Evolutionary conservation across 2,797 vertebrate genomes (phyloP), one percentile per base, ranked within the genome.

Genomic region (Steatocranus sp.): DNA sequence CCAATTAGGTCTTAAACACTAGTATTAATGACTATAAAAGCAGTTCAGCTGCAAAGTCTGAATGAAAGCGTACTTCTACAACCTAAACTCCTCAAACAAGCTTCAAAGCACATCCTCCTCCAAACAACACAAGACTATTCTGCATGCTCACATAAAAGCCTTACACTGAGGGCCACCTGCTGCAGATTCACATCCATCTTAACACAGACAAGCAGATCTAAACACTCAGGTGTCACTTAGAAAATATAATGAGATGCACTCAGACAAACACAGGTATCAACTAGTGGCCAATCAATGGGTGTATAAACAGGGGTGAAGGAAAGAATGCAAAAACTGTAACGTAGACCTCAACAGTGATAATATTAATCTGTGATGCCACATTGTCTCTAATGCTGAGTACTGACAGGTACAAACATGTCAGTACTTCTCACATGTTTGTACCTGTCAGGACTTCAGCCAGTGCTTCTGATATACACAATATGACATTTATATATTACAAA

Each of bases 91-190:
- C 34, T 78, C 7, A 75, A 54, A 79, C 27, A 38, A 41, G 25
- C 48, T 17, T 36, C 11, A 75, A 23, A 11, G 36, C 27, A 43
- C 48, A 2, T 9, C 27, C 10, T 11, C 20, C n/a, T 30, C 15
- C 15, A 5, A 56, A 56, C 54, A 56, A 1, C 54, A 10, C 54
- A 23, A 75, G 76, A 7, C 25, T 30, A 53, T 46, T 38, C 74
- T 75, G 30, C 2, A 48, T 41, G 30, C 61, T 86, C 7, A 1
- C 14, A 63, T 56, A 58, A 82, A 54, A 58, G 58, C 51, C 76
- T 75, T 7, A 74, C 75, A 78, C 75, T 46, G 36, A 27, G 32
- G 53, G 50, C 82, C 90, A 90, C 87, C 89, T 94, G 91, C 85
- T 89, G 86, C 76, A 66, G 82, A 89, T 86, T 88, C 83, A 76